Percentiles rank a stretch among this genome's conserved stretches.
Evolutionary conservation across 2,113 vertebrate genomes (phyloP).

Genomic region (Indicator indicator): DNA sequence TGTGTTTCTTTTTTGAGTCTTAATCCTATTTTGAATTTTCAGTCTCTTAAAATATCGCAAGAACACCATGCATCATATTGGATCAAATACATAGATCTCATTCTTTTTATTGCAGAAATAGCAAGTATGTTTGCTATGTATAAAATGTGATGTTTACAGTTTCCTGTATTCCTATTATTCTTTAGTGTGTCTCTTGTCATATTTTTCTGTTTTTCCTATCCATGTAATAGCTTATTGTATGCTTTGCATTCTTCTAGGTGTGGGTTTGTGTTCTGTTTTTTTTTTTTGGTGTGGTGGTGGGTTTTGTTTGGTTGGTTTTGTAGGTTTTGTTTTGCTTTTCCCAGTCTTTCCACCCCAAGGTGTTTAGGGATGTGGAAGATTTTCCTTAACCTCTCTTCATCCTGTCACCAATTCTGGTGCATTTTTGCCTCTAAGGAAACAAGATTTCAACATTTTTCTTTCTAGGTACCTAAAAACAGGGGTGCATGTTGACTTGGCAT

Average conservation of each 20-base stretch:
- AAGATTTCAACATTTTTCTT: background rate
- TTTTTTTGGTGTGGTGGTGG: too few species aligned
- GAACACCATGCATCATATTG: fast-evolving
- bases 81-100: background rate
- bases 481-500: background rate
- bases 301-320: background rate
- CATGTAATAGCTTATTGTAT: background rate
- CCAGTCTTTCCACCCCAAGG: background rate
- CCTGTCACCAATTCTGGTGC: background rate
- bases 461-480: background rate
- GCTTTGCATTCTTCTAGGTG: background rate
- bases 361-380: background rate
- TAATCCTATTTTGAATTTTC: background rate
- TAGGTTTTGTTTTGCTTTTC: too few species aligned
- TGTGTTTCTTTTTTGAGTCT: background rate
- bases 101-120: background rate
- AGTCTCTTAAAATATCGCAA: background rate
- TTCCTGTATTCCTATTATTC: background rate
- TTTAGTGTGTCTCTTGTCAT: background rate
- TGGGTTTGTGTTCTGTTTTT: too few species aligned
- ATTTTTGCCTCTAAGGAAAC: background rate
- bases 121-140: background rate
- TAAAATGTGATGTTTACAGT: background rate
- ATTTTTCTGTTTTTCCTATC: background rate
- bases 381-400: background rate